Evolutionary conservation across 2,113 vertebrate species (phyloP).

Genomic region (Neodon shergylaensis): DNA sequence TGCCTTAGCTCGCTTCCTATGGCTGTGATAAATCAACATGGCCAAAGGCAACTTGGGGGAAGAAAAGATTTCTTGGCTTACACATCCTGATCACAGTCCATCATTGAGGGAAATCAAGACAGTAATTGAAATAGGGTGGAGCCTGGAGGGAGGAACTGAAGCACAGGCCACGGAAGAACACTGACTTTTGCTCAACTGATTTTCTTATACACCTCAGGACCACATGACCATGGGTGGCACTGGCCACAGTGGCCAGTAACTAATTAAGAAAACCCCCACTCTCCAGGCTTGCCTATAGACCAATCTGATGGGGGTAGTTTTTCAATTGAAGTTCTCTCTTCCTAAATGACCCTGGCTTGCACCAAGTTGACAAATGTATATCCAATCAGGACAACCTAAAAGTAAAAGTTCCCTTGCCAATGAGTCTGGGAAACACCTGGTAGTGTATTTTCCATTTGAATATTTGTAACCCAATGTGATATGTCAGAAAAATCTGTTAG

Average conservation of each 20-base stretch:
- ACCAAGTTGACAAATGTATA: neutral
- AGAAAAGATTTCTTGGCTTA: neutral
- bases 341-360: neutral
- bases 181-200: neutral
- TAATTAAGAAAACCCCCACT: neutral
- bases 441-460: neutral
- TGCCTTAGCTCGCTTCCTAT: neutral
- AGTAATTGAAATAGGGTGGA: neutral
- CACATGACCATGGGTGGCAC: neutral
- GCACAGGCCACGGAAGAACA: neutral
- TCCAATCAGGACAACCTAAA: neutral
- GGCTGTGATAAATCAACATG: neutral
- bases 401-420: neutral
- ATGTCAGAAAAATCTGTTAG: neutral
- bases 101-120: neutral
- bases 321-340: neutral
- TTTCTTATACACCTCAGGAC: neutral
- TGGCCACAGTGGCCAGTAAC: neutral
- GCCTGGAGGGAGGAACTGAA: too few species aligned
- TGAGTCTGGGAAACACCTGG: slow-evolving; percentile 6
- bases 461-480: neutral
- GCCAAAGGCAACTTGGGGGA: neutral
- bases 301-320: neutral
- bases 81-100: neutral
- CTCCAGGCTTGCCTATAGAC: neutral